These are phyloP conservation scores for Rambutsinella grinnellia DNA, from an alignment of 2,888 invertebrate genomes.

Conservation along the genomic window DNA sequence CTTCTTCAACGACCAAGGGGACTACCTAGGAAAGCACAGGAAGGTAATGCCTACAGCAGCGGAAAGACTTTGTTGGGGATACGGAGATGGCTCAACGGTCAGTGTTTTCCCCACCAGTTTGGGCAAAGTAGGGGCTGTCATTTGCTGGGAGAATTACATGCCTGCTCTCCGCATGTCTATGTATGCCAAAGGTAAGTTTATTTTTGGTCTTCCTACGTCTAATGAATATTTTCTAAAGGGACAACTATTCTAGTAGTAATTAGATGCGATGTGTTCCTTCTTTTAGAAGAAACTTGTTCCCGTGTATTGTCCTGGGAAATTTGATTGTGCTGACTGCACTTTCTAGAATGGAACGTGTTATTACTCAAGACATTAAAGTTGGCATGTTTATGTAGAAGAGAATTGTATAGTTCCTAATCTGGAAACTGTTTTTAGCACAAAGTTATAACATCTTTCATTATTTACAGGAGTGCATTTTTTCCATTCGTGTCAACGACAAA, in stretches of 20 bases:
- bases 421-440: no score
- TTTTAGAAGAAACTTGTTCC: no score
- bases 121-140: conserved; percentile 55
- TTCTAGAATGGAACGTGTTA: no score
- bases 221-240: no score
- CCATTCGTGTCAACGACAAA: conserved; percentile 45
- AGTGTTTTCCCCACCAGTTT: conserved; percentile 42
- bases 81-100: conserved; percentile 55
- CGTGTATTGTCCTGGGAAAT: no score
- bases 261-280: no score
- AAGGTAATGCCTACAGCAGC: conserved; percentile 56
- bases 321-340: conserved; percentile 59
- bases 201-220: background rate
- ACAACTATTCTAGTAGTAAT: no score
- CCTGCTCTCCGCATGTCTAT: conserved; percentile 49
- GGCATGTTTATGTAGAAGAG: no score
- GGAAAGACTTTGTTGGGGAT: conserved; percentile 54
- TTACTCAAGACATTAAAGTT: no score
- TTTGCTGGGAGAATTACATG: conserved; percentile 61
- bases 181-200: conserved; percentile 51
- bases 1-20: conserved; percentile 44
- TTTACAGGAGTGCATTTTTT: conserved; percentile 53
- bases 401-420: no score
- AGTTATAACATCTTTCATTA: no score
- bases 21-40: conserved; percentile 52